These are phyloP conservation scores for Drosophila colorata DNA, from an alignment of 2,888 invertebrate species.

Conservation along the genomic window DNA sequence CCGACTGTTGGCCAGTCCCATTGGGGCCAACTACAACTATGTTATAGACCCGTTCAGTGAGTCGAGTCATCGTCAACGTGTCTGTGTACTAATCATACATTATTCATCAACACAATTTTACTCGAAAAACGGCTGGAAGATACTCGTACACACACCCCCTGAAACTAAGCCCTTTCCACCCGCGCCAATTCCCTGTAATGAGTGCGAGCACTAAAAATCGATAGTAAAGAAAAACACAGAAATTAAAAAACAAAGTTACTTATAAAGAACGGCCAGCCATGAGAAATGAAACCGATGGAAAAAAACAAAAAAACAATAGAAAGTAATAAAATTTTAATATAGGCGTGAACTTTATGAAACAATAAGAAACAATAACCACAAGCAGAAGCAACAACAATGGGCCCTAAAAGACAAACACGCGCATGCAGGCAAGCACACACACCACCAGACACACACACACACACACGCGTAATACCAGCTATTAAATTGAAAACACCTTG, in stretches of 20 bases:
- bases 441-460: slow-evolving; percentile 26
- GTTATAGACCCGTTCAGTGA: slow-evolving; percentile 25
- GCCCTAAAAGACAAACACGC: slow-evolving; percentile 73
- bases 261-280: slow-evolving; percentile 68
- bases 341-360: slow-evolving; percentile 79
- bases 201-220: slow-evolving; percentile 64
- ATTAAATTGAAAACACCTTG: slow-evolving; percentile 77
- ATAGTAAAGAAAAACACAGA: slow-evolving; percentile 73
- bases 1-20: slow-evolving; percentile 11
- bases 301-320: slow-evolving; percentile 10
- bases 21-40: slow-evolving; percentile 23
- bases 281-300: slow-evolving; percentile 26
- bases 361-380: slow-evolving; percentile 28
- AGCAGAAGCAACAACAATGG: slow-evolving; percentile 21
- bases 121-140: slow-evolving; percentile 76
- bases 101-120: slow-evolving; percentile 77
- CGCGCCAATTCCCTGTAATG: slow-evolving; percentile 37
- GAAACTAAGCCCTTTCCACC: not conserved
- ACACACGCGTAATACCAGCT: slow-evolving; percentile 40
- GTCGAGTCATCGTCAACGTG: slow-evolving; percentile 78
- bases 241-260: slow-evolving; percentile 61
- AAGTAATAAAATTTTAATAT: slow-evolving; percentile 74
- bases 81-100: slow-evolving; percentile 81
- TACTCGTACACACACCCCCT: slow-evolving; percentile 22
- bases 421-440: slow-evolving; percentile 56